Percentiles rank a stretch among this genome's conserved stretches.
phyloP scores from a whole-genome alignment of 2,888 invertebrate species.

The Dascillus cervinus region DNA sequence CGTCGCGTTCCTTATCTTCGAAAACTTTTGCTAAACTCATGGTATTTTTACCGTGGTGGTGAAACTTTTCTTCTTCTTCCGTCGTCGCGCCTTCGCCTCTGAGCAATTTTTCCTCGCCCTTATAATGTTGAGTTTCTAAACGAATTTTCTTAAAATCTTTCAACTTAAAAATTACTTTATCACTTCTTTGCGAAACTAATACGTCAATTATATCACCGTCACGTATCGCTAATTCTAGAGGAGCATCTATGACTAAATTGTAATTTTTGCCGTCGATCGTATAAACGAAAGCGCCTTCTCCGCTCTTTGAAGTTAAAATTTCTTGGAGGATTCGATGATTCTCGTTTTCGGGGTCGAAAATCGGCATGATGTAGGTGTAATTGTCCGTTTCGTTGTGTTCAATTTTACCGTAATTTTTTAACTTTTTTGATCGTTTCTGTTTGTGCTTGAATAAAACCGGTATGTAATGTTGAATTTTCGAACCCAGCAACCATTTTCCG shows the following conservation, averaged over 20 bases:
- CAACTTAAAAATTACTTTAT: constrained; percentile 64
- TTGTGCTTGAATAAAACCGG: constrained; percentile 57
- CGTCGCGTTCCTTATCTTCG: constrained; percentile 66
- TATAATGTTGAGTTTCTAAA: constrained; percentile 36
- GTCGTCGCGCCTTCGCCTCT: constrained; percentile 65
- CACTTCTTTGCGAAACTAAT: constrained; percentile 67
- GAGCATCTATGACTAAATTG: constrained; percentile 65
- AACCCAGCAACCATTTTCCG: constrained; percentile 64
- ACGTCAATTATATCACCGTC: constrained; percentile 72
- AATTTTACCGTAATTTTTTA: constrained; percentile 53
- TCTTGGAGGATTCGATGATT: constrained; percentile 56
- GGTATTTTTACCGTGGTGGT: constrained; percentile 50
- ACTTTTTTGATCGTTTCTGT: constrained; percentile 36
- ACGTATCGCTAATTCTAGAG: constrained; percentile 66
- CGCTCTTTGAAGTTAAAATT: constrained; percentile 52
- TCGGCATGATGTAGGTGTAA: constrained; percentile 68
- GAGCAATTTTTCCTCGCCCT: constrained; percentile 42
- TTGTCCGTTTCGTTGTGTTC: constrained; percentile 61
- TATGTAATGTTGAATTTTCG: constrained; percentile 74
- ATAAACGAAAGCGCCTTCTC: constrained; percentile 60
- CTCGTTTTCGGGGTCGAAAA: constrained; percentile 60
- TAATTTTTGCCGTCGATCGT: constrained; percentile 66
- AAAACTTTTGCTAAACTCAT: constrained; percentile 64
- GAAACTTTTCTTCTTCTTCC: constrained; percentile 46
- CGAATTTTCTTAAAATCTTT: constrained; percentile 70